Conservation (phyloP, 2,113 vertebrate genomes). For the Anseranas semipalmata region DNA sequence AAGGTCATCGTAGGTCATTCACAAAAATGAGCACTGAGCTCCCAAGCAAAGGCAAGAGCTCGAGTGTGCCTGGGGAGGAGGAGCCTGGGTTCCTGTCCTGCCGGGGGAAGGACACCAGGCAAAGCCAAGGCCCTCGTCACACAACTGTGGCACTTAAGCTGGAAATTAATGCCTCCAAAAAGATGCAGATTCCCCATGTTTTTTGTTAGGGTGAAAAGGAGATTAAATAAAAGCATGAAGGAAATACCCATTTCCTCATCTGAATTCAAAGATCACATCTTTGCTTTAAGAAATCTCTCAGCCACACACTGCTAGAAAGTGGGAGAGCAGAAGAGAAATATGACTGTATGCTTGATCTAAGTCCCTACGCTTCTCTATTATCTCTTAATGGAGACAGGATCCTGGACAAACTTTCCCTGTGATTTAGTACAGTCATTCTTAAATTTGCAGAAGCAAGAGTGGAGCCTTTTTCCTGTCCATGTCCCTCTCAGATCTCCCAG, state of each 20-base stretch:
- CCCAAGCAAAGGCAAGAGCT: neutral
- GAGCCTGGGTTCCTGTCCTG: neutral
- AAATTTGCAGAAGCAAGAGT: neutral
- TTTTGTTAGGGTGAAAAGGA: neutral
- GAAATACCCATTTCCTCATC: neutral
- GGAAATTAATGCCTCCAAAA: neutral
- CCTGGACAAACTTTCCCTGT: neutral
- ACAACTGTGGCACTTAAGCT: neutral
- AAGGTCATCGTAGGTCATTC: neutral
- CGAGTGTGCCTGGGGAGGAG: neutral
- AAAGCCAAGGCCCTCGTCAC: neutral
- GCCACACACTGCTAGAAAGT: neutral
- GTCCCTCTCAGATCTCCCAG: neutral
- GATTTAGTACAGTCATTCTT: neutral
- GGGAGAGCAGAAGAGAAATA: neutral
- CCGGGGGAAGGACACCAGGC: neutral
- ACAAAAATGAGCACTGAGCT: neutral
- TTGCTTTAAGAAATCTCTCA: neutral
- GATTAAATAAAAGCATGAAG: neutral
- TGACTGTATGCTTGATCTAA: neutral
- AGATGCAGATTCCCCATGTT: neutral
- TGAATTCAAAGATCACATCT: neutral
- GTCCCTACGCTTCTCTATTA: neutral
- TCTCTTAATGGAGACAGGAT: neutral
- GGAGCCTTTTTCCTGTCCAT: neutral